A percentile compares a stretch with the other conserved stretches of the same genome.
phyloP scores from a whole-genome alignment of 2,888 invertebrate species.

The Atherix ibis region DNA sequence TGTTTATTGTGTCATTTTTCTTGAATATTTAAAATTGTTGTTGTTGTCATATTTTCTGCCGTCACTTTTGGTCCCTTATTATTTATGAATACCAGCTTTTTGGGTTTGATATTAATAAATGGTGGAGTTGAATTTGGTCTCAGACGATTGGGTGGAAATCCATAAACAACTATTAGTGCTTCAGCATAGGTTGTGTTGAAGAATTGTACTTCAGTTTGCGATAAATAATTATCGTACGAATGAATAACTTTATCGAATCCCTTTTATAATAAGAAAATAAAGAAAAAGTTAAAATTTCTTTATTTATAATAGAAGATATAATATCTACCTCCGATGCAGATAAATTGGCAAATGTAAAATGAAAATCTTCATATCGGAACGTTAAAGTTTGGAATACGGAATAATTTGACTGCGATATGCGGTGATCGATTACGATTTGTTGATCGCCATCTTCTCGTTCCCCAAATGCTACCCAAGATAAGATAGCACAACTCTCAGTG shows the following conservation, averaged over 20 bases:
- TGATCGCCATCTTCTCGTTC: slow-evolving; percentile 7
- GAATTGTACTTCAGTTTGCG: slow-evolving; percentile 8
- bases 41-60: too few relatives aligned
- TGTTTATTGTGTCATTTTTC: too few relatives aligned
- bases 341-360: slow-evolving; percentile 9
- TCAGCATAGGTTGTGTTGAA: slow-evolving; percentile 6
- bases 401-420: slow-evolving; percentile 4
- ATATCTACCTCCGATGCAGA: slow-evolving; percentile 6
- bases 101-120: slow-evolving; percentile 1
- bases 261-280: slow-evolving; percentile 2
- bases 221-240: slow-evolving; percentile 7
- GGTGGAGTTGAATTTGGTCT: slow-evolving; percentile 4
- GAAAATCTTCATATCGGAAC: slow-evolving; percentile 7
- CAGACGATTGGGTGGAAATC: slow-evolving; percentile 4
- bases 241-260: slow-evolving; percentile 8
- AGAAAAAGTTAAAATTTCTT: not conserved
- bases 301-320: too few relatives aligned
- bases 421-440: slow-evolving; percentile 7
- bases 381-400: slow-evolving; percentile 4
- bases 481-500: too few relatives aligned
- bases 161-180: slow-evolving; percentile 7
- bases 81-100: slow-evolving; percentile 7
- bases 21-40: too few relatives aligned
- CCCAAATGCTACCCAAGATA: slow-evolving; percentile 8
- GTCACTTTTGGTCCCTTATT: slow-evolving; percentile 3